Evolutionary conservation across 2,113 vertebrate genomes (phyloP), one percentile per base, ranked within the genome.

Genomic region (Crotalus tigris): DNA sequence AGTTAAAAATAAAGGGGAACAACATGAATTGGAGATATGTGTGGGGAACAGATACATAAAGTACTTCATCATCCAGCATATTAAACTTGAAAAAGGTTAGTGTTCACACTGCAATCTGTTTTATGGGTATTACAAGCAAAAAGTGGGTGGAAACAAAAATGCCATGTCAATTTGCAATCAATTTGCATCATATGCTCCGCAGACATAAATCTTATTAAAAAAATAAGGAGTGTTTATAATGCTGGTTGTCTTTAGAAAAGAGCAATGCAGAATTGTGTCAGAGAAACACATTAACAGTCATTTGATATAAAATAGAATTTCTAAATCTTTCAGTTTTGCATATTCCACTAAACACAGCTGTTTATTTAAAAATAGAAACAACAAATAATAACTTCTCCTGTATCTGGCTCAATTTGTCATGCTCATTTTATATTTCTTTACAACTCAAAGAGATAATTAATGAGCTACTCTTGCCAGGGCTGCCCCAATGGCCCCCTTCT

Each of bases 301-400:
- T 57, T 91, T n/a, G 55, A 91, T 85, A 61, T 81, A 85, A 91
- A 55, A 46, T 26, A 92, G 93, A 89, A 24, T 57, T 69, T 26
- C 91, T 46, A 89, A 58, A 51, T 53, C 53, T 51, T 46, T 81
- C 88, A 89, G 86, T 87, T 93, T 85, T 92, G 59, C 44, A 94
- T 91, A 96, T 92, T 23, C 88, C 94, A 90, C 58, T 93, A 91
- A 92, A 49, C 26, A 92, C 12, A 93, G 88, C 89, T 93, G 93
- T 88, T 93, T 54, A 61, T 93, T 89, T 92, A 94, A 94, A 92
- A 92, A 92, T 90, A 92, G 88, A 85, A 92, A 88, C 88, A 59
- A 92, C 19, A 39, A 94, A 95, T 87, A n/a, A 88, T 94, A 81
- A 94, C 89, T 94, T 95, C 85, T 90, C 59, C 85, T 95, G 90